Conservation (phyloP, 2,888 invertebrate species). For the Nymphalis urticae region DNA sequence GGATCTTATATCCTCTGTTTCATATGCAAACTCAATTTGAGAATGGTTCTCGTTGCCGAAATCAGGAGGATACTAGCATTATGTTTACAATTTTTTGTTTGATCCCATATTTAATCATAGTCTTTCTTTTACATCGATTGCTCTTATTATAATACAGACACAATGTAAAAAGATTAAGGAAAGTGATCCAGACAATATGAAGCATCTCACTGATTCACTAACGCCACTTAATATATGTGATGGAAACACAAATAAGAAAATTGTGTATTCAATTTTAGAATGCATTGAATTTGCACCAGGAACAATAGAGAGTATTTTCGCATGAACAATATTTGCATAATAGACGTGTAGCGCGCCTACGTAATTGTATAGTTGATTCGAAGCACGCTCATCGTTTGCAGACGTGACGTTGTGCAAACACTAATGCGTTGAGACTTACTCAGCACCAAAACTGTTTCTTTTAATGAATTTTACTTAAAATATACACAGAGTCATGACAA, state of each 20-base stretch:
- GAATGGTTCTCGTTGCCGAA: too few relatives aligned
- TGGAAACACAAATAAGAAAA: background rate
- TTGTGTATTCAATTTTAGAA: conserved; percentile 11
- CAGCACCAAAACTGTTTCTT: background rate
- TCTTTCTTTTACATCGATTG: too few relatives aligned
- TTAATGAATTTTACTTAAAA: background rate
- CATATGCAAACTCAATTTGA: too few relatives aligned
- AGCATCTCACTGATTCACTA: too few relatives aligned
- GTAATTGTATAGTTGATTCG: conserved; percentile 33
- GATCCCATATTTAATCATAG: too few relatives aligned
- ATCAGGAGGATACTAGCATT: too few relatives aligned
- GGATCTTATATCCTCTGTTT: too few relatives aligned
- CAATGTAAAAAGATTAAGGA: background rate
- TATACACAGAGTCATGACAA: too few relatives aligned
- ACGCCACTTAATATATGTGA: background rate
- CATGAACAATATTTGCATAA: conserved; percentile 23
- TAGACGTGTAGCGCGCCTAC: conserved; percentile 11
- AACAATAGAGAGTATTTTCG: conserved; percentile 14
- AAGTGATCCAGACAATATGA: too few relatives aligned
- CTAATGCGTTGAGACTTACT: background rate
- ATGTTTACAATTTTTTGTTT: too few relatives aligned
- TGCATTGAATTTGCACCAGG: conserved; percentile 6
- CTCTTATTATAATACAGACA: too few relatives aligned
- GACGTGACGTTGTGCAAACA: conserved; percentile 1
- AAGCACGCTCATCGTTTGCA: conserved; percentile 29